These are phyloP conservation scores for Nasua narica DNA, from an alignment of 2,797 vertebrate species.

Conservation along the genomic window DNA sequence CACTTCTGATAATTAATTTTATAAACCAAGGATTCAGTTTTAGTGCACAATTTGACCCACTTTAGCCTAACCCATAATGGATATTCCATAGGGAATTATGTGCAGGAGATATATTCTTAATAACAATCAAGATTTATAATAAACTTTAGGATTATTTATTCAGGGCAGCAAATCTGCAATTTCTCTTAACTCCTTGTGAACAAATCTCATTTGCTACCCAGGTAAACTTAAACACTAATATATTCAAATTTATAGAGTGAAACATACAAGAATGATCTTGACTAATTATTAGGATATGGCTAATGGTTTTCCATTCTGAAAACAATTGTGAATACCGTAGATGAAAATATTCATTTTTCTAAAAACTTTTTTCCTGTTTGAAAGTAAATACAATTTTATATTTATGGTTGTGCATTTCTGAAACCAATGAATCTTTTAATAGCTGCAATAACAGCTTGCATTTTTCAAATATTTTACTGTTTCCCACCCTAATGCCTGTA, in stretches of 20 bases:
- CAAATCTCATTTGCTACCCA: background rate
- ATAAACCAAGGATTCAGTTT: background rate
- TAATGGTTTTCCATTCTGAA: background rate
- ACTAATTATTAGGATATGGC: background rate
- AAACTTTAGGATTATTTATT: slow-evolving; percentile 9
- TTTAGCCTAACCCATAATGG: background rate
- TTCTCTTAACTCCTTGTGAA: background rate
- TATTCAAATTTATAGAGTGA: background rate
- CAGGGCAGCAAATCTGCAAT: background rate
- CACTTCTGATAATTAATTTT: background rate
- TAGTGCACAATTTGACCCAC: background rate
- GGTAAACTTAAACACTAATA: background rate
- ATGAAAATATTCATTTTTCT: background rate
- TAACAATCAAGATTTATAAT: background rate
- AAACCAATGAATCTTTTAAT: background rate
- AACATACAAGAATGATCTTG: background rate
- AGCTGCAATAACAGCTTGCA: background rate
- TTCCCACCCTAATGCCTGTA: background rate
- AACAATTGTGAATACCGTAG: background rate
- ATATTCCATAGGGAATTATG: background rate
- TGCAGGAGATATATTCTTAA: background rate
- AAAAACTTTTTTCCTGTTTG: background rate
- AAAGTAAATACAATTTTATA: background rate
- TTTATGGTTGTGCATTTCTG: background rate
- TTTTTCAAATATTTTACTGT: background rate